Conservation (phyloP, 2,797 vertebrate species). For the Chelon labrosus region DNA sequence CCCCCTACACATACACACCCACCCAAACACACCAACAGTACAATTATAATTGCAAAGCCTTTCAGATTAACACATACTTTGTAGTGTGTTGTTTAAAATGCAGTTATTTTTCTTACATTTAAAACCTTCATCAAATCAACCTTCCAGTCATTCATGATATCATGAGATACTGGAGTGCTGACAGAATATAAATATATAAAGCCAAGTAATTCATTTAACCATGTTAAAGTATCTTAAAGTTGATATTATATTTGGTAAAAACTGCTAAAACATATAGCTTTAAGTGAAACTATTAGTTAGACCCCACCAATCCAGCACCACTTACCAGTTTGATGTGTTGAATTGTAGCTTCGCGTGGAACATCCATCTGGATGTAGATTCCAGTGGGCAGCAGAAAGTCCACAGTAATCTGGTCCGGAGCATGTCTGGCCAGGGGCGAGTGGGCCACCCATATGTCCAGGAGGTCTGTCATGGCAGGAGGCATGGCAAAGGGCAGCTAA, state of each 20-base stretch:
- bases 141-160: constrained; percentile 11
- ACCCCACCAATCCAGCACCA: background rate
- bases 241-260: background rate
- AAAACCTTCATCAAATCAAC: background rate
- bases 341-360: constrained; percentile 95
- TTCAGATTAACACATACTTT: no score
- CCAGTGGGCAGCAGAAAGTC: constrained; percentile 98
- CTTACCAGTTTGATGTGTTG: constrained; percentile 97
- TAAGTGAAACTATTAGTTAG: background rate
- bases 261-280: background rate
- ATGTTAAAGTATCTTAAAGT: background rate
- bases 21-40: no score
- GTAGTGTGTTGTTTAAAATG: no score
- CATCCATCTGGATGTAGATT: constrained; percentile 97
- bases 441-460: constrained; percentile 98
- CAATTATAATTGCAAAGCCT: no score
- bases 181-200: constrained; percentile 2
- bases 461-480: constrained; percentile 97
- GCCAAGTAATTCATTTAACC: background rate
- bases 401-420: constrained; percentile 91
- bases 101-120: background rate
- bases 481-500: constrained; percentile 89
- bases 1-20: no score
- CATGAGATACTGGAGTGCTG: constrained; percentile 43
- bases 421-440: constrained; percentile 88